Base-by-base conservation (phyloP, 1,140 invertebrate species). In the Zaprionus nigranus region DNA sequence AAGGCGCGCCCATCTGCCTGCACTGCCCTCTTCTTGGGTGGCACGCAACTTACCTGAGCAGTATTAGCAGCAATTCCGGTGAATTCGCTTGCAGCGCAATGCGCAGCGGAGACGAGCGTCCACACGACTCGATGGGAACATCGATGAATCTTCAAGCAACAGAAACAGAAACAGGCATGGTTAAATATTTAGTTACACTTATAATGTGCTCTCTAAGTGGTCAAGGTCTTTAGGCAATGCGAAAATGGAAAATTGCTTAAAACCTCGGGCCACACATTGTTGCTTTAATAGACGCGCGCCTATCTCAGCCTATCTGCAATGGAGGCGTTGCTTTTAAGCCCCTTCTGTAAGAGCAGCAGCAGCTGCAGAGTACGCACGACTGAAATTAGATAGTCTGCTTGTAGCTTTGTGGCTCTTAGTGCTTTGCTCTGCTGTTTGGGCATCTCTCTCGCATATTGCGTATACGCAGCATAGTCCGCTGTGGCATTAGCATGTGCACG, bases 71-170 rank as follows among this genome's bases (percentile, higher is more conserved):
- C 78, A 96, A 95, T 91, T 97, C 96, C 15, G 96, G 94, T 17
- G 95, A 90, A 26, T 95, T 95, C 73, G 96, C 94, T 88, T 97
- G 96, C 75, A 96, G 93, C 1, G 95, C 95, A 2, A 97, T 94
- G 78, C 95, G 94, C 2, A 96, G 92, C 1, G 96, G 95, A 1
- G 95, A 94, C 4, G 95, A 94, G 66, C 94, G 94, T 1, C 96
- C 96, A 80, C 96, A 97, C 28, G 95, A 96, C 86, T 96, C 96
- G 91, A 97, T 95, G 13, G 96, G 96, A 4, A 97, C 95, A 90
- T 97, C 96, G 74, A 96, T 95, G 81, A 97, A 96, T 60, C 95
- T 94, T 79, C 87, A 93, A 43, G 28, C 7, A 9, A 30, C n/a
- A n/a, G n/a, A n/a, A n/a, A n/a, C n/a, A n/a, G 53, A 78, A 64